These are phyloP conservation scores for Pristionchus fissidentatus DNA, from an alignment of 2,888 invertebrate species.

Conservation along the genomic window DNA sequence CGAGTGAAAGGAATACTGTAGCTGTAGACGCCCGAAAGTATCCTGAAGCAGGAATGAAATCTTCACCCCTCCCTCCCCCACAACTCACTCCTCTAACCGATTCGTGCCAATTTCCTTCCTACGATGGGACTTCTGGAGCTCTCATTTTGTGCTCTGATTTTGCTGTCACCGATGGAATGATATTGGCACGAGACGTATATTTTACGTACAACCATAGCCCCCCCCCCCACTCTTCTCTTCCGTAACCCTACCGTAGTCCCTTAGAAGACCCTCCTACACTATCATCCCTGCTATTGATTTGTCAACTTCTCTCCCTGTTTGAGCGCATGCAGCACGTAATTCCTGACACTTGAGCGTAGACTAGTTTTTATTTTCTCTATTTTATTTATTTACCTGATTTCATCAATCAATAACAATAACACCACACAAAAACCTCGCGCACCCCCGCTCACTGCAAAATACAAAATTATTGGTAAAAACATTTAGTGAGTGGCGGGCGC, in stretches of 20 bases:
- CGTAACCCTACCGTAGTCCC: neutral
- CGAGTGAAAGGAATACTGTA: conserved; percentile 19
- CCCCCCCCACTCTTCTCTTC: neutral
- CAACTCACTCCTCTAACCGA: neutral
- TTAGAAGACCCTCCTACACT: neutral
- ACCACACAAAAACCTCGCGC: conserved; percentile 20
- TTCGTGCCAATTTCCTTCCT: neutral
- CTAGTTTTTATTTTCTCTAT: neutral
- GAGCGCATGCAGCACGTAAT: neutral
- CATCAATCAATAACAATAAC: conserved; percentile 36
- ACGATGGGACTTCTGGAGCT: conserved; percentile 27
- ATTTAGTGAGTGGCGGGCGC: conserved; percentile 27
- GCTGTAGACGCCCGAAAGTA: conserved; percentile 4
- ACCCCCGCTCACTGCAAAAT: conserved; percentile 20
- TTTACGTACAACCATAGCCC: conserved; percentile 21
- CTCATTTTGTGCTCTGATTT: conserved; percentile 30
- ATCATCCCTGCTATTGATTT: neutral
- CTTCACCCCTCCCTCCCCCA: neutral
- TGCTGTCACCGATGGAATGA: conserved; percentile 10
- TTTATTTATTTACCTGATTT: neutral
- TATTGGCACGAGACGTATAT: neutral
- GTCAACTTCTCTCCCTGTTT: neutral
- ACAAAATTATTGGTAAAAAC: conserved; percentile 15
- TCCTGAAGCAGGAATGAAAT: conserved; percentile 33
- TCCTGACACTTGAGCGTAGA: neutral